Percentiles rank a stretch among this genome's conserved stretches.
These are phyloP conservation scores for Trididemnum nubilum DNA, from an alignment of 23 tunicate genomes.

Conservation along the genomic window DNA sequence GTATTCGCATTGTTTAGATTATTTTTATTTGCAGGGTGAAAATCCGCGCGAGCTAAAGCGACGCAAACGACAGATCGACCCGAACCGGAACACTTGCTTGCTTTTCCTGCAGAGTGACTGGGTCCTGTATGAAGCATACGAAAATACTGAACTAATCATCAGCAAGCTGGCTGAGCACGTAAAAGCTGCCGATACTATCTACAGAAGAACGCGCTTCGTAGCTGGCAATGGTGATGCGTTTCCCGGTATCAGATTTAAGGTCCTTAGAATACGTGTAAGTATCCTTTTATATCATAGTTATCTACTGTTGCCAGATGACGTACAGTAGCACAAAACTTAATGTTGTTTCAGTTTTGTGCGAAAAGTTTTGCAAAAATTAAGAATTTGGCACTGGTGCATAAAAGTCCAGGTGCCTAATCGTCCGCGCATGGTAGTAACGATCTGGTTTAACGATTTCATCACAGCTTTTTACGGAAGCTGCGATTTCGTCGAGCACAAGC, in stretches of 20 bases:
- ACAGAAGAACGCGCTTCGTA: conserved; percentile 43
- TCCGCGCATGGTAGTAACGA: no score
- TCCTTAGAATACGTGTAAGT: conserved; percentile 69
- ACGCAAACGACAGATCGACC: conserved; percentile 42
- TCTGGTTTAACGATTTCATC: no score
- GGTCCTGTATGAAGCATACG: conserved; percentile 46
- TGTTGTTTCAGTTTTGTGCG: no score
- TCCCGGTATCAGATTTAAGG: conserved; percentile 61
- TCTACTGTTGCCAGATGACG: no score
- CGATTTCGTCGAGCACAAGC: no score
- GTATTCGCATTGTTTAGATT: no score
- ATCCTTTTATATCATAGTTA: neutral
- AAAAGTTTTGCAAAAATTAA: no score
- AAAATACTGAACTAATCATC: conserved; percentile 55
- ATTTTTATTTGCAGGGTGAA: conserved; percentile 10
- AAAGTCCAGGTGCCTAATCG: no score
- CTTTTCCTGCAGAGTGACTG: conserved; percentile 69
- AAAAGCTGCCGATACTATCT: conserved; percentile 73
- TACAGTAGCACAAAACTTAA: no score
- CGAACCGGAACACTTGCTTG: conserved; percentile 47
- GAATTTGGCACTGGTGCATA: no score
- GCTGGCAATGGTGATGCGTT: conserved; percentile 35
- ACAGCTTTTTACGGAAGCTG: no score
- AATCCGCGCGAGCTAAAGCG: neutral
- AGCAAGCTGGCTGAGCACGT: conserved; percentile 87